Conservation (phyloP, 2,888 invertebrate species). For the Lasius platythorax region DNA sequence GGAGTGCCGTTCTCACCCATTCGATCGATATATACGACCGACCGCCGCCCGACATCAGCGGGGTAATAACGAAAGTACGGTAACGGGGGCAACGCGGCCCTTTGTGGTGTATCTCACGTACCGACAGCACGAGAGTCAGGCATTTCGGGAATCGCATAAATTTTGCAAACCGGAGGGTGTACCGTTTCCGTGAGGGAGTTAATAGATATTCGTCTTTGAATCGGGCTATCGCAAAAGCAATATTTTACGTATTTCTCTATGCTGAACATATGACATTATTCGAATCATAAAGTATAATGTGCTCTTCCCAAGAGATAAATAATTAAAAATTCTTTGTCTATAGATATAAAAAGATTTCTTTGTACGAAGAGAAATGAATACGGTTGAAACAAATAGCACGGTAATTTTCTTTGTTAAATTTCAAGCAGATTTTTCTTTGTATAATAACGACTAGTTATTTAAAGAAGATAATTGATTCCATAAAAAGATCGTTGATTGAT, state of each 20-base stretch:
- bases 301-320: not conserved
- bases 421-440: constrained; percentile 21
- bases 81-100: constrained; percentile 30
- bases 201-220: constrained; percentile 48
- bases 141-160: constrained; percentile 44
- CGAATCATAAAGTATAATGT: not conserved
- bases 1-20: constrained; percentile 67
- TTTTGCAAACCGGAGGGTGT: constrained; percentile 46
- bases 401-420: not conserved
- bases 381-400: not conserved
- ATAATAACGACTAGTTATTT: not conserved
- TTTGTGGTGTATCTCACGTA: constrained; percentile 52
- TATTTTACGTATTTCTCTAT: constrained; percentile 22
- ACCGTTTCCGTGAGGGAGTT: not conserved
- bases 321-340: constrained; percentile 12
- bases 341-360: not conserved
- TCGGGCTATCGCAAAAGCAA: constrained; percentile 35
- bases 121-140: constrained; percentile 34
- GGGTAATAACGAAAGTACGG: constrained; percentile 63
- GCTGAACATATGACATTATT: constrained; percentile 4
- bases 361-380: not conserved
- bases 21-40: constrained; percentile 70
- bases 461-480: not conserved
- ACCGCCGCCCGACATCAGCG: constrained; percentile 45
- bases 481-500: not conserved